Evolutionary conservation across 2,888 invertebrate species (phyloP), one percentile per base, ranked within the genome.

Genomic region (Himalopsyche japonica): DNA sequence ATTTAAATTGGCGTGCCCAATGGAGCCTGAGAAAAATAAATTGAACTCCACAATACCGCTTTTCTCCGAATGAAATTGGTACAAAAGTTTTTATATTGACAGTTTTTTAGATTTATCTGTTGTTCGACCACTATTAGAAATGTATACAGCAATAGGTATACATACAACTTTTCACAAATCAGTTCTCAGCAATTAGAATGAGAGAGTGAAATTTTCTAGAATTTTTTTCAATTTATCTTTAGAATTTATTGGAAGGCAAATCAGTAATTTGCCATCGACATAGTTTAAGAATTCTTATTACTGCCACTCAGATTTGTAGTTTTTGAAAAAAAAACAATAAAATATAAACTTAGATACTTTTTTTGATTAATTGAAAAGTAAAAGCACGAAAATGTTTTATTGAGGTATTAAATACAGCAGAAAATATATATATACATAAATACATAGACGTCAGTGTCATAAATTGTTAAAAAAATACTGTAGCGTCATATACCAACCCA

Each of bases 1-100:
- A 85, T 85, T 84, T 84, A 85, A 85, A 85, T 85, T 85, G 85
- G 83, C 84, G 83, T 81, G 85, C 79, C 84, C 85, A 84, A 85
- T 85, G 83, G 82, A 85, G 83, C 85, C 79, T 81, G 83, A 81
- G 76, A 57, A 76, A 83, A 83, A 85, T 85, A 85, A 85, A 85
- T 85, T 85, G 85, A 83, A 85, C 83, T 85, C 85, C 82, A 85
- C 85, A 85, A 85, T 83, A 84, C 83, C 81, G 79, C 84, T 85
- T 85, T 27, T 70, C 70, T 70, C 70, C 12, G 20, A 70, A 30
- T 30, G 30, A 70, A 70, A 70, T 70, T 70, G 70, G 70, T 70
- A 70, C 70, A 70, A 70, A 70, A 70, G 70, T 70, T 70, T 70
- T 70, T 70, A 70, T 70, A 70, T 70, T 27, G 70, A 27, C 30